phyloP scores from a whole-genome alignment of 1,140 invertebrate genomes.

The Magallana ariakensis region DNA sequence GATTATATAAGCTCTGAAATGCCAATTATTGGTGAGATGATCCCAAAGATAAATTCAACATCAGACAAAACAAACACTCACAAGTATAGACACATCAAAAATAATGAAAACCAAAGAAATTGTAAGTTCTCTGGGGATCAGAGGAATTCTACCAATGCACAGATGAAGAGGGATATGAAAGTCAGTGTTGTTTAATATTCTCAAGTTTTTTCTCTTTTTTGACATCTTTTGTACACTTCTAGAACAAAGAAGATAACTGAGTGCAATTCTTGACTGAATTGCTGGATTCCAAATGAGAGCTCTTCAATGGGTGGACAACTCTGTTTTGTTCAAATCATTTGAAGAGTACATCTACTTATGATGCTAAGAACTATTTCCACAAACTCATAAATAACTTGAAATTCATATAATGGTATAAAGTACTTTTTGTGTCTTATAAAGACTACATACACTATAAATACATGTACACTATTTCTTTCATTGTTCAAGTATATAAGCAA shows the following conservation, averaged over 20 bases:
- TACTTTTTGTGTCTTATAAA: no score
- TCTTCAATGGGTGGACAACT: conserved; percentile 1
- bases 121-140: background rate
- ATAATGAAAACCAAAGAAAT: background rate
- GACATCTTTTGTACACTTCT: background rate
- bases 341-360: no score
- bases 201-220: background rate
- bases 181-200: conserved; percentile 5
- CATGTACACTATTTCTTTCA: no score
- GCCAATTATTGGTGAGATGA: background rate
- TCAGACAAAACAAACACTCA: conserved; percentile 12
- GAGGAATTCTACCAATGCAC: conserved; percentile 19
- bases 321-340: background rate
- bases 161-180: background rate
- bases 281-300: background rate
- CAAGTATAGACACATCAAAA: background rate
- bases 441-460: no score
- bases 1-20: no score
- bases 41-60: conserved; percentile 5
- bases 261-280: conserved; percentile 20
- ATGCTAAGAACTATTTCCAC: no score
- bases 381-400: no score
- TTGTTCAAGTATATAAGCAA: background rate
- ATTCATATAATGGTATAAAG: no score
- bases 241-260: conserved; percentile 15